A percentile compares a stretch with the other conserved stretches of the same genome.
phyloP scores from a whole-genome alignment of 2,888 invertebrate species.

The Megamerina dolium region DNA sequence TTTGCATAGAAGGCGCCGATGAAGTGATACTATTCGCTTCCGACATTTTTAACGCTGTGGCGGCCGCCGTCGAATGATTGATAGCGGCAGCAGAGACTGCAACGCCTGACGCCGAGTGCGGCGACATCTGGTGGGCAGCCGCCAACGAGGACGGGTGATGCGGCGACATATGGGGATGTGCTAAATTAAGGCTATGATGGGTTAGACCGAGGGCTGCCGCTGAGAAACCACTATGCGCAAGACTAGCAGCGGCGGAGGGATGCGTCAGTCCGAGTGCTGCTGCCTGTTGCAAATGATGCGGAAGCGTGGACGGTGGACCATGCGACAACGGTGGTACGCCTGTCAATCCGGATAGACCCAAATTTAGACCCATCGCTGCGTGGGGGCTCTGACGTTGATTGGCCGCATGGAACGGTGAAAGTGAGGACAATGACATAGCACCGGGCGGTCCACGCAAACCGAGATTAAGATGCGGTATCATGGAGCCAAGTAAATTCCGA shows the following conservation, averaged over 20 bases:
- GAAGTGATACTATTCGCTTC: constrained; percentile 28
- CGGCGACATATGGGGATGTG: constrained; percentile 44
- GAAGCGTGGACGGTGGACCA: constrained; percentile 35
- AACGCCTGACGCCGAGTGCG: constrained; percentile 30
- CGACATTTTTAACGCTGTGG: constrained; percentile 22
- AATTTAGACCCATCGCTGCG: constrained; percentile 40
- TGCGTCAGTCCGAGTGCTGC: constrained; percentile 38
- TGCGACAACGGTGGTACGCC: constrained; percentile 38
- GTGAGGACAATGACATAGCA: constrained; percentile 38
- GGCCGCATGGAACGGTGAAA: constrained; percentile 47
- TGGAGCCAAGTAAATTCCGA: constrained; percentile 43
- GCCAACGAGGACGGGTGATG: constrained; percentile 37
- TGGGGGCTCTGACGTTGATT: constrained; percentile 46
- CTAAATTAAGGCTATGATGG: constrained; percentile 43
- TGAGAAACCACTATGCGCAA: constrained; percentile 44
- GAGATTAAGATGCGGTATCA: constrained; percentile 45
- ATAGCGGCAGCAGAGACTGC: constrained; percentile 24
- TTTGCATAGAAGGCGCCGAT: constrained; percentile 28
- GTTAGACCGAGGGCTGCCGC: constrained; percentile 40
- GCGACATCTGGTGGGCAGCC: constrained; percentile 40
- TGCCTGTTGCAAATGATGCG: constrained; percentile 43
- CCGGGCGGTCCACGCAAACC: constrained; percentile 43
- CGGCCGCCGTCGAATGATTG: constrained; percentile 24
- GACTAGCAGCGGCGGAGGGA: constrained; percentile 31
- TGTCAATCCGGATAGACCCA: constrained; percentile 40